Evolutionary conservation across 2,888 invertebrate genomes (phyloP), one percentile per base, ranked within the genome.

Genomic region (Philereme vetulata): DNA sequence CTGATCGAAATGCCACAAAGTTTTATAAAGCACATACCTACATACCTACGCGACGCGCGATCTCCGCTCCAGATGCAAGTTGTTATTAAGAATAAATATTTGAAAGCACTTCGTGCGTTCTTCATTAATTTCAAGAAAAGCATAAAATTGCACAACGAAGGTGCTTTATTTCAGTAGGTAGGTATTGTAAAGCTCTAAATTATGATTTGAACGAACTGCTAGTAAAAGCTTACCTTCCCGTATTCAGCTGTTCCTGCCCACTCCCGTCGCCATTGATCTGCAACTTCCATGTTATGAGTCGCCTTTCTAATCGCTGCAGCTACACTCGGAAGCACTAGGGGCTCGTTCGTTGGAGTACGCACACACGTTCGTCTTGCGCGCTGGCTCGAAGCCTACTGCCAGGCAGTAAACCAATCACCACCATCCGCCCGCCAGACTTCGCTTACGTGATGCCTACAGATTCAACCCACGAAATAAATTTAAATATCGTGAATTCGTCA

Each of bases 241-340:
- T 88, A 92, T 81, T 92, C 92, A 72, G 92, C 92, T 51, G 88
- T 84, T 66, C 92, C 92, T 68, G 92, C 85, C 92, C 92, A 92
- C 84, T 91, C 84, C 77, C 88, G 82, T 71, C 87, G 87, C 92
- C 92, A 92, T 81, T 90, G 91, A 59, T 87, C 90, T 72, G 89
- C 91, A 70, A 92, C 85, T 84, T 92, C 91, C 91, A 92, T 91
- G 70, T 79, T 70, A 71, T 75, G 60, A 71, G 53, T 76, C 65
- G 66, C 68, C 68, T 69, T 68, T 86, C 79, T 21, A 84, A 75
- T 90, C 83, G 86, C 70, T 88, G 88, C 89, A 90, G 90, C 90
- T 87, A 89, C 90, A 91, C 85, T 89, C 88, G 85, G 71, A 76
- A 80, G 77, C 78, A 76, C 77, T 66, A 55, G 64, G 21, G 64